These are phyloP conservation scores for Rhineura floridana DNA, from an alignment of 2,113 vertebrate species.

Conservation along the genomic window DNA sequence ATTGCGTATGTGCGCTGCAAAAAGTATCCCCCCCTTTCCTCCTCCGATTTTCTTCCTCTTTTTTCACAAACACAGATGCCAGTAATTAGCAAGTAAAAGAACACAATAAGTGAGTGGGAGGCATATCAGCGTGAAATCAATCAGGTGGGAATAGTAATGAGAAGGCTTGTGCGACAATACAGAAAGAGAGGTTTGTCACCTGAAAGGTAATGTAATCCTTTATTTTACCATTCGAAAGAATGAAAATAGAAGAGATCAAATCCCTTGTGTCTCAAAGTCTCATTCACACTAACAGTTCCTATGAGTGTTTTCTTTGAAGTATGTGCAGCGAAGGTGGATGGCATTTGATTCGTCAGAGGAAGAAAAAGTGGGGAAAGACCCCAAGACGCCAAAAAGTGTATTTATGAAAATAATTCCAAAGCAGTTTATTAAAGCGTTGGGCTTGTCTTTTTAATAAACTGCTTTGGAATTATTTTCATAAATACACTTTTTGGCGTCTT, in stretches of 20 bases:
- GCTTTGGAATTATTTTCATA: no score
- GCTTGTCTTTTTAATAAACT: no score
- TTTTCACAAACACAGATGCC: background rate
- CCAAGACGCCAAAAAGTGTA: no score
- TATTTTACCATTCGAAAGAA: slow-evolving; percentile 65
- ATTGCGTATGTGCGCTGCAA: background rate
- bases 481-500: no score
- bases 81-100: background rate
- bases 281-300: no score
- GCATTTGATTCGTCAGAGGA: no score
- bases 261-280: slow-evolving; percentile 16
- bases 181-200: slow-evolving; percentile 45
- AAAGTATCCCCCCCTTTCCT: background rate
- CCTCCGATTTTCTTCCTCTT: background rate
- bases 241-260: background rate
- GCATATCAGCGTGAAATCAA: background rate
- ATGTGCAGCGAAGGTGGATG: no score
- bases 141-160: background rate
- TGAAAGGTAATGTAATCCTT: slow-evolving; percentile 61
- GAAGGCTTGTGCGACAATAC: background rate
- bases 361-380: no score
- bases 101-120: background rate
- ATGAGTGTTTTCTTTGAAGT: no score
- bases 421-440: no score
- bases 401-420: no score